A percentile compares a stretch with the other conserved stretches of the same genome.
Conservation (phyloP, 2,797 vertebrate species). For the Peromyscus nudipes region DNA sequence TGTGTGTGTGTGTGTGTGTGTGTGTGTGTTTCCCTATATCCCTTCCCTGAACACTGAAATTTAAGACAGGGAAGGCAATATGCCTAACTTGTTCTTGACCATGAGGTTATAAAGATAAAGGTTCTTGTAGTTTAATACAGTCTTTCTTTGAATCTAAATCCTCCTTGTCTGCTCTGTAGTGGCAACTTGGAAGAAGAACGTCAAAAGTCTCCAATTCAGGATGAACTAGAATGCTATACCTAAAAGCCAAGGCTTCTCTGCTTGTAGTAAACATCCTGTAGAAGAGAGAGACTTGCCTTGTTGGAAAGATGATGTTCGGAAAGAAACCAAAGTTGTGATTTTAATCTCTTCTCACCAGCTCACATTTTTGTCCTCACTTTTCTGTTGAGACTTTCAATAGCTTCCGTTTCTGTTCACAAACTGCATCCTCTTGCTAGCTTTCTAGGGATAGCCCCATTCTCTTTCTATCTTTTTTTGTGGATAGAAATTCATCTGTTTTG, state of each 20-base stretch:
- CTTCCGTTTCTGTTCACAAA: background rate
- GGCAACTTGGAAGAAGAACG: background rate
- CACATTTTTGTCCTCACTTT: conserved; percentile 5
- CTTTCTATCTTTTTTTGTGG: background rate
- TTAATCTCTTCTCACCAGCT: background rate
- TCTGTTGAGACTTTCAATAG: background rate
- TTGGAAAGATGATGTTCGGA: background rate
- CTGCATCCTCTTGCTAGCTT: background rate
- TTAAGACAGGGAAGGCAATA: background rate
- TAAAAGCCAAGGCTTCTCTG: background rate
- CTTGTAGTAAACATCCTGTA: background rate
- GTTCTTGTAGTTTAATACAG: background rate
- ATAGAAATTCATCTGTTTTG: background rate
- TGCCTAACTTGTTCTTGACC: background rate
- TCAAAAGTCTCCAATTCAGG: background rate
- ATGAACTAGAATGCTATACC: background rate
- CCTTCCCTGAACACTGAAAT: background rate
- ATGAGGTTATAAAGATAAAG: background rate
- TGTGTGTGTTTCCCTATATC: background rate
- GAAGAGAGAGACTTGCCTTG: background rate
- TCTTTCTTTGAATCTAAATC: background rate
- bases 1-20: background rate
- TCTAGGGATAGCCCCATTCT: background rate
- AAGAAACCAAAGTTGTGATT: background rate
- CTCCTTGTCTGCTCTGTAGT: background rate